Conservation (phyloP, 2,797 vertebrate species). For the Natrix natrix region DNA sequence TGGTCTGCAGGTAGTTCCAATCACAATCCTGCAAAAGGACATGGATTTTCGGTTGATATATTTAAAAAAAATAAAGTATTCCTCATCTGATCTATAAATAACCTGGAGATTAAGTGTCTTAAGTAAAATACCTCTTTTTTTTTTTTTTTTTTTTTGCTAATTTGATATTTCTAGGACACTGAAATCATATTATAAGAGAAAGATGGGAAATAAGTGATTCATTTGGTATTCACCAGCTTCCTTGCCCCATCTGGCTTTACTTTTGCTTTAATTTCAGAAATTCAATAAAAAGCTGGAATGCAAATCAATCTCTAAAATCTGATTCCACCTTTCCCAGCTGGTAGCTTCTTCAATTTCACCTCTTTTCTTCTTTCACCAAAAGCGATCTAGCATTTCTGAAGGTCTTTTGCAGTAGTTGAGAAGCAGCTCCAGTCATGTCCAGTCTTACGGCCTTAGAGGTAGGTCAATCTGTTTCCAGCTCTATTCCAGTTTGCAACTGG, state of each 20-base stretch:
- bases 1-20: slow-evolving; percentile 60
- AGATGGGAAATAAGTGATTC: not conserved
- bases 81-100: slow-evolving; percentile 66
- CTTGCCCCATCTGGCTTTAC: not conserved
- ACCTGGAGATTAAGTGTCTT: slow-evolving; percentile 52
- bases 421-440: not conserved
- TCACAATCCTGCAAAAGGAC: slow-evolving; percentile 50
- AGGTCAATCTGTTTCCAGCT: not conserved
- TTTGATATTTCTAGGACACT: not conserved
- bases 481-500: not conserved
- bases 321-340: not conserved
- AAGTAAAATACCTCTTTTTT: slow-evolving; percentile 29
- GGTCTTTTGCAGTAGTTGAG: not conserved
- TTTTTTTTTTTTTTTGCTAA: not conserved
- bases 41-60: slow-evolving; percentile 60
- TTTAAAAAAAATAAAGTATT: slow-evolving; percentile 27
- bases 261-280: not conserved
- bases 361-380: not conserved
- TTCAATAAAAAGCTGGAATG: not conserved
- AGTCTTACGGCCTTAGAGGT: not conserved
- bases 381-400: not conserved
- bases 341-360: not conserved
- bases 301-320: not conserved
- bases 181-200: slow-evolving; percentile 2
- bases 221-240: not conserved